phyloP scores from a whole-genome alignment of 2,888 invertebrate genomes.

The Pogonocherus hispidulus region DNA sequence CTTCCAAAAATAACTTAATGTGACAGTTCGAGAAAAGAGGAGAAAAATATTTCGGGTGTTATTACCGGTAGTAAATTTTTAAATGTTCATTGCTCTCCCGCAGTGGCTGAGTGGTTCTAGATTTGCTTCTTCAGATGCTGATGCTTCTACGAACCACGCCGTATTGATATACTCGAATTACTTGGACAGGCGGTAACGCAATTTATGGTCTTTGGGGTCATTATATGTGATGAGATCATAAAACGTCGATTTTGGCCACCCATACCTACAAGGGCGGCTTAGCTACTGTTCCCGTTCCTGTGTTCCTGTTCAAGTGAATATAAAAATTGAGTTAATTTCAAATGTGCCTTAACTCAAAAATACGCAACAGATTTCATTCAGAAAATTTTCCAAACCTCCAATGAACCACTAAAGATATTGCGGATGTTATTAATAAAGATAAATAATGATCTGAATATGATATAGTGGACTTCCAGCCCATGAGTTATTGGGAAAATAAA shows the following conservation, averaged over 20 bases:
- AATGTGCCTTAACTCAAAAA: too few species aligned
- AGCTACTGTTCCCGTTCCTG: background rate
- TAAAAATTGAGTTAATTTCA: too few species aligned
- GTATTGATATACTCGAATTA: conserved; percentile 51
- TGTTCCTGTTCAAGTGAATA: background rate
- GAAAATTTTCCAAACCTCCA: too few species aligned
- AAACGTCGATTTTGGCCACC: conserved; percentile 48
- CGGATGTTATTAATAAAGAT: too few species aligned
- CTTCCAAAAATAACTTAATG: conserved; percentile 16
- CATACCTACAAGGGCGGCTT: conserved; percentile 29
- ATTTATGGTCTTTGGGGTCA: conserved; percentile 45
- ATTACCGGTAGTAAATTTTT: conserved; percentile 30
- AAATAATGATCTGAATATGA: too few species aligned
- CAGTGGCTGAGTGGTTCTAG: conserved; percentile 1
- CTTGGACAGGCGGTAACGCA: conserved; percentile 45
- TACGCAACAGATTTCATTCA: too few species aligned
- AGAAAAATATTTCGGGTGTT: conserved; percentile 24
- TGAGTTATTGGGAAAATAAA: too few species aligned
- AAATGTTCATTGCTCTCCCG: conserved; percentile 22
- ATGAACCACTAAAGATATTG: too few species aligned
- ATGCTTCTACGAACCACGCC: conserved; percentile 49
- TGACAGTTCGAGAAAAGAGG: conserved; percentile 18
- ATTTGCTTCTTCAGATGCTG: conserved; percentile 37
- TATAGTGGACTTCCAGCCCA: too few species aligned
- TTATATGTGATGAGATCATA: conserved; percentile 45